Percentiles rank a stretch among this genome's conserved stretches.
phyloP scores from a whole-genome alignment of 1,140 invertebrate species.

The Penaeus vannamei region DNA sequence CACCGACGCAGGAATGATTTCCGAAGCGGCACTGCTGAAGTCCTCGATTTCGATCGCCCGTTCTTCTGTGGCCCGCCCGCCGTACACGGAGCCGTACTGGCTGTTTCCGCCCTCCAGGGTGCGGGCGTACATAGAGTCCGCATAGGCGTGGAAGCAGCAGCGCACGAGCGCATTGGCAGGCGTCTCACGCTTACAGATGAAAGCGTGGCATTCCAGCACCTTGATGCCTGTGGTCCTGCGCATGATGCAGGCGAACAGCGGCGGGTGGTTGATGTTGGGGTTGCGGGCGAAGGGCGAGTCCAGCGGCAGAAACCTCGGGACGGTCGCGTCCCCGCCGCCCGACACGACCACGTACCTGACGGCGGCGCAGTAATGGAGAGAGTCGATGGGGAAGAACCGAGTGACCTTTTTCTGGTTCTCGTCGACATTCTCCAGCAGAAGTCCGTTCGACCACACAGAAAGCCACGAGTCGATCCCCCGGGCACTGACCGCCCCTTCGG shows the following conservation, averaged over 20 bases:
- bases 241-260: slow-evolving; percentile 96
- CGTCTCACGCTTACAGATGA: slow-evolving; percentile 96
- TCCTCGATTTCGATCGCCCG: slow-evolving; percentile 67
- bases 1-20: slow-evolving; percentile 62
- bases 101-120: slow-evolving; percentile 71
- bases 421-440: slow-evolving; percentile 96
- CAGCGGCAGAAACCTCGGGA: slow-evolving; percentile 92
- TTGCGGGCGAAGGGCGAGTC: slow-evolving; percentile 95
- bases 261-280: slow-evolving; percentile 89
- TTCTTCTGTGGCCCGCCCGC: slow-evolving; percentile 63
- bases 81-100: slow-evolving; percentile 67
- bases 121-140: slow-evolving; percentile 92
- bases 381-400: slow-evolving; percentile 97
- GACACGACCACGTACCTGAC: slow-evolving; percentile 83
- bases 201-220: slow-evolving; percentile 98
- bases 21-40: slow-evolving; percentile 65
- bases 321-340: slow-evolving; percentile 72
- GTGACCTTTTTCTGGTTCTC: slow-evolving; percentile 95
- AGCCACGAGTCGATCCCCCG: slow-evolving; percentile 97
- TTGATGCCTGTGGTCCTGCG: slow-evolving; percentile 97
- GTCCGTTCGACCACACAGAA: slow-evolving; percentile 96
- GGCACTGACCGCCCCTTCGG: slow-evolving; percentile 80
- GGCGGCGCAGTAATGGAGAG: slow-evolving; percentile 97
- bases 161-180: slow-evolving; percentile 92
- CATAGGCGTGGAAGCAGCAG: slow-evolving; percentile 96